These are phyloP conservation scores for Varanus komodoensis DNA, from an alignment of 2,113 vertebrate species.

Conservation along the genomic window DNA sequence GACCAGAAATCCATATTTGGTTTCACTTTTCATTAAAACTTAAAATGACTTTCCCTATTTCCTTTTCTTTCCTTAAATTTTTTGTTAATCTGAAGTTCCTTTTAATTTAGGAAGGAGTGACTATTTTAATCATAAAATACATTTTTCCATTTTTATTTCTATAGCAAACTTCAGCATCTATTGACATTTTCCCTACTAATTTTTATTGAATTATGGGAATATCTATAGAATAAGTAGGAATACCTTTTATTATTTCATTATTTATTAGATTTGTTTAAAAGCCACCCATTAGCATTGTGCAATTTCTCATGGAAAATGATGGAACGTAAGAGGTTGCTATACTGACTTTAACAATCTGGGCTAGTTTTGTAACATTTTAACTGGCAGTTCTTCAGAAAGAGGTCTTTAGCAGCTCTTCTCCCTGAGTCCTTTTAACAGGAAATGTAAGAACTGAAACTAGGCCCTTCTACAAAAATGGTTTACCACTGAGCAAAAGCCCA, in stretches of 20 bases:
- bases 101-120: background rate
- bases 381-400: background rate
- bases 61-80: constrained; percentile 43
- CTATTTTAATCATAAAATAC: background rate
- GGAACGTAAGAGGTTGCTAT: background rate
- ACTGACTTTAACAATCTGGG: background rate
- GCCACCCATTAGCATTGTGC: no score
- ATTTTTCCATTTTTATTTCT: background rate
- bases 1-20: constrained; percentile 49
- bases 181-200: background rate
- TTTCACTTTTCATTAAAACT: constrained; percentile 67
- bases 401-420: background rate
- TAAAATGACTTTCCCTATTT: constrained; percentile 46
- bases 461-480: background rate
- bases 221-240: no score
- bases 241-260: background rate
- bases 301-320: background rate
- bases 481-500: background rate
- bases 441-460: background rate
- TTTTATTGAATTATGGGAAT: background rate
- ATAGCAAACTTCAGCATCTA: background rate
- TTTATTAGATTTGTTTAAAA: no score
- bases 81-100: constrained; percentile 27
- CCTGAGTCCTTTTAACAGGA: background rate
- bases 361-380: background rate